A percentile compares a stretch with the other conserved stretches of the same genome.
Conservation (phyloP, 2,888 invertebrate species). For the Cenopis cana region DNA sequence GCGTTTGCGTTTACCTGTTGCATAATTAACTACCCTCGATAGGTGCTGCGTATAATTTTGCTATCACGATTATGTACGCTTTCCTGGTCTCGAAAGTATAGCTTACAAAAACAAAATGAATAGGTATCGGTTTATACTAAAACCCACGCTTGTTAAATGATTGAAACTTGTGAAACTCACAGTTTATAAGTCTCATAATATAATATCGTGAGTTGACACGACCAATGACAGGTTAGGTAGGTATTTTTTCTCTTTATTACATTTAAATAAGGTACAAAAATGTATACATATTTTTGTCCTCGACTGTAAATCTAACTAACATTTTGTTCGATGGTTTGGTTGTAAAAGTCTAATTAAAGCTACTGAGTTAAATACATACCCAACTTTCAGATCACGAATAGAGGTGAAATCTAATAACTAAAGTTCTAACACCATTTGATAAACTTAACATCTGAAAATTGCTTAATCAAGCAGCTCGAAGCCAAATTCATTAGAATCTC, state of each 20-base stretch:
- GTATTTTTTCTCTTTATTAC: too few relatives aligned
- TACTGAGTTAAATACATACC: too few relatives aligned
- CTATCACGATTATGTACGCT: background rate
- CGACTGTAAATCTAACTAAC: too few relatives aligned
- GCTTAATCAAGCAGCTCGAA: slow-evolving; percentile 21
- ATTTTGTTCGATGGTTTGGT: too few relatives aligned
- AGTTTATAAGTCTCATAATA: background rate
- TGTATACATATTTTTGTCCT: too few relatives aligned
- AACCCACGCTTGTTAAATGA: background rate
- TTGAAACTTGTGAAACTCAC: background rate
- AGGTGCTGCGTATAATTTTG: slow-evolving; percentile 18
- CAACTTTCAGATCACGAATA: background rate
- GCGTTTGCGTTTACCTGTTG: slow-evolving; percentile 38
- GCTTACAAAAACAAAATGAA: background rate
- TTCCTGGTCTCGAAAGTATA: slow-evolving; percentile 2
- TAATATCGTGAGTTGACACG: too few relatives aligned
- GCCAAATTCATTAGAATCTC: slow-evolving; percentile 15
- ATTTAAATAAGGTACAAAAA: too few relatives aligned
- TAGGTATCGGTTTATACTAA: background rate
- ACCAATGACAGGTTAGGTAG: too few relatives aligned
- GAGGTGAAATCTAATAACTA: slow-evolving; percentile 14
- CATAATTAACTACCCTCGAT: slow-evolving; percentile 34
- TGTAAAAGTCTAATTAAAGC: too few relatives aligned
- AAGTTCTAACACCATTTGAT: slow-evolving; percentile 1
- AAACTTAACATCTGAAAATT: slow-evolving; percentile 11